Evolutionary conservation across 2,113 vertebrate species (phyloP).

Genomic region (Apeltes quadracus): DNA sequence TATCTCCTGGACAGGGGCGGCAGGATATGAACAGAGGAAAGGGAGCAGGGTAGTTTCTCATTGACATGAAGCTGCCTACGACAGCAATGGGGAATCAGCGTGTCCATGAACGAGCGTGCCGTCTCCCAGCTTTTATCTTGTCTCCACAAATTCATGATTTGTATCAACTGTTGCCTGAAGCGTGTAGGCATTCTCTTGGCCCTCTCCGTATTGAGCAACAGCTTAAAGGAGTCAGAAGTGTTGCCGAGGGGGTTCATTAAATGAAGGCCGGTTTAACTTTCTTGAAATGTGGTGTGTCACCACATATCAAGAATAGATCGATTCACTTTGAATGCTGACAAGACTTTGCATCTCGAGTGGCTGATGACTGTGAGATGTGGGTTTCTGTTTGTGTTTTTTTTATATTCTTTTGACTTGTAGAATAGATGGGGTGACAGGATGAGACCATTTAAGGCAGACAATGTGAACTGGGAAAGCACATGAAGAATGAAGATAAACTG

Average conservation of each 20-base stretch:
- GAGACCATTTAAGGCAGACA: too few relatives aligned
- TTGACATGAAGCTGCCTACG: conserved; percentile 35
- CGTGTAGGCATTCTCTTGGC: conserved; percentile 19
- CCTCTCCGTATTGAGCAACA: conserved; percentile 35
- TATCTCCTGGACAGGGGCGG: conserved; percentile 42
- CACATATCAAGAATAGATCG: neutral
- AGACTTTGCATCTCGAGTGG: conserved; percentile 12
- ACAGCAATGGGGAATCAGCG: conserved; percentile 45
- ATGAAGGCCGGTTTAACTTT: conserved; percentile 26
- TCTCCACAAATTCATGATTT: conserved; percentile 62
- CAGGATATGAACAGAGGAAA: conserved; percentile 29
- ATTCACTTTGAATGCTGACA: conserved; percentile 28
- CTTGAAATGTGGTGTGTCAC: neutral
- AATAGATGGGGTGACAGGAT: too few relatives aligned
- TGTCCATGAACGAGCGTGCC: conserved; percentile 45
- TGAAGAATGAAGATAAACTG: too few relatives aligned
- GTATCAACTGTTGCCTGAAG: conserved; percentile 53
- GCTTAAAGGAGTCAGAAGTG: conserved; percentile 38
- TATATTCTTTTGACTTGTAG: too few relatives aligned
- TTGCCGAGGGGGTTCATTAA: conserved; percentile 45
- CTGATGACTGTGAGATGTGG: too few relatives aligned
- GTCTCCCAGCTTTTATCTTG: conserved; percentile 59
- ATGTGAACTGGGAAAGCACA: too few relatives aligned
- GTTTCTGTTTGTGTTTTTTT: too few relatives aligned
- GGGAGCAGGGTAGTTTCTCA: conserved; percentile 16